Evolutionary conservation across 2,888 invertebrate species (phyloP).

Genomic region (Cartodere bifasciata): DNA sequence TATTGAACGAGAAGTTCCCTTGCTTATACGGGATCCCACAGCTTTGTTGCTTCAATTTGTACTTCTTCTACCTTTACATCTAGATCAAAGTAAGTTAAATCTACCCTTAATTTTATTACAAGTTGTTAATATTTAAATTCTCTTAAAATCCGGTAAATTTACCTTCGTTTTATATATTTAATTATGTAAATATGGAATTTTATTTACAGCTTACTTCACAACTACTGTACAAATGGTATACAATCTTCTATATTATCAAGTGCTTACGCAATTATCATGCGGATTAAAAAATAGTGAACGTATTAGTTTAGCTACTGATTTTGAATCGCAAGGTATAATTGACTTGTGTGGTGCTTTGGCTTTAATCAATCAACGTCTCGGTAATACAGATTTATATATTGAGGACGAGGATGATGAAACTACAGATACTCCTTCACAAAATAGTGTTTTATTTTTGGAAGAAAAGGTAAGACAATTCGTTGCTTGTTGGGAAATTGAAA

Average conservation of each 20-base stretch:
- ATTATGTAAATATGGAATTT: slow-evolving; percentile 5
- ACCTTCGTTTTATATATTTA: neutral
- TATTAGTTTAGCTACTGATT: slow-evolving; percentile 29
- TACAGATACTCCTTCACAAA: slow-evolving; percentile 21
- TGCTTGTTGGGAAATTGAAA: slow-evolving; percentile 1
- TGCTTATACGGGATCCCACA: slow-evolving; percentile 75
- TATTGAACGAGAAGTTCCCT: slow-evolving; percentile 55
- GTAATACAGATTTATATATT: slow-evolving; percentile 47
- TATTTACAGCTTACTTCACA: slow-evolving; percentile 68
- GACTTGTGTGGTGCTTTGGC: slow-evolving; percentile 33
- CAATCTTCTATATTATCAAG: slow-evolving; percentile 82
- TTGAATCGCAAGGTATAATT: slow-evolving; percentile 23
- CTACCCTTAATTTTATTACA: slow-evolving; percentile 1
- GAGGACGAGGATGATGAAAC: slow-evolving; percentile 28
- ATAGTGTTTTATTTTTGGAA: slow-evolving; percentile 33
- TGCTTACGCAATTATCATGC: slow-evolving; percentile 67
- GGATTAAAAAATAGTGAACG: slow-evolving; percentile 53
- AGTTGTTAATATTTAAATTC: slow-evolving; percentile 2
- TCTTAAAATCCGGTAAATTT: slow-evolving; percentile 1
- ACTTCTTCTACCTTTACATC: slow-evolving; percentile 68
- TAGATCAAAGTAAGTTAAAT: slow-evolving; percentile 69
- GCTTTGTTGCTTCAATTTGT: slow-evolving; percentile 80
- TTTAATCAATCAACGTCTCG: slow-evolving; percentile 38
- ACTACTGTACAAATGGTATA: slow-evolving; percentile 79
- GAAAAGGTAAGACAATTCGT: slow-evolving; percentile 26